Conservation (phyloP, 2,113 vertebrate species). For the mouse (Mus musculus) region GRCm39 chr9:56239501-56240000, state of each 20-base stretch:
- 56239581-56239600: conserved; percentile 27
- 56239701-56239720: neutral
- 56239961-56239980: conserved; percentile 20
- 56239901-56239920: conserved; percentile 10
- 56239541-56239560: neutral
- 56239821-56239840: conserved; percentile 39
- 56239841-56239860: conserved; percentile 26
- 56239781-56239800: conserved; percentile 38
- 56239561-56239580: neutral
- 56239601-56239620: neutral
- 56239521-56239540: neutral
- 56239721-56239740: conserved; percentile 3
- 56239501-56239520: neutral
- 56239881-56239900: conserved; percentile 39
- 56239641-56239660: conserved; percentile 13
- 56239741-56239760: neutral
- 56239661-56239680: conserved; percentile 5
- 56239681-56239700: neutral
- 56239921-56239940: conserved; percentile 38
- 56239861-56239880: neutral
- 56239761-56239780: conserved; percentile 38
- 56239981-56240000: conserved; percentile 1
- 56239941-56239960: conserved; percentile 42
- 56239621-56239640: neutral
- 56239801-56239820: conserved; percentile 52